Evolutionary conservation across 2,888 invertebrate species (phyloP).

Genomic region (Hirtodrosophila trivittata): DNA sequence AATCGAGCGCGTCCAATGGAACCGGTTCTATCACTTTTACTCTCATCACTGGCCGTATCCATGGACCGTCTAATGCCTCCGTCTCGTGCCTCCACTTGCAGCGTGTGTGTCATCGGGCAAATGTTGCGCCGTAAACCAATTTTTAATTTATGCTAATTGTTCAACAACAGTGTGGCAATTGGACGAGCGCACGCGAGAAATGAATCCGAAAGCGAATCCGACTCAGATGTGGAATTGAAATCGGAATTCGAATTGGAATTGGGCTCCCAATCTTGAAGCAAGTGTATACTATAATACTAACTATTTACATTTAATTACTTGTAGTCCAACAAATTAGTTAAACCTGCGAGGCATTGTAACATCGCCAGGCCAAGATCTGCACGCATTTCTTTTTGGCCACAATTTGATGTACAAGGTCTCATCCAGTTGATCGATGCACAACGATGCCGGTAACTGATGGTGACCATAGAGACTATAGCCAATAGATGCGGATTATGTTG

Average conservation of each 20-base stretch:
- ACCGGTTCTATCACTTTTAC: slow-evolving; percentile 77
- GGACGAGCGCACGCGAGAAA: slow-evolving; percentile 55
- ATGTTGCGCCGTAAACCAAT: slow-evolving; percentile 73
- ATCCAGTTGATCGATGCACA: slow-evolving; percentile 77
- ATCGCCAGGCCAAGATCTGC: slow-evolving; percentile 34
- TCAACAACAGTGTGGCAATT: slow-evolving; percentile 61
- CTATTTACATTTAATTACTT: slow-evolving; percentile 37
- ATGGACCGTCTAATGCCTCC: slow-evolving; percentile 9
- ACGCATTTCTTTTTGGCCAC: slow-evolving; percentile 69
- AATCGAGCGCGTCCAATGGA: slow-evolving; percentile 50
- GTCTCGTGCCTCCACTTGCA: slow-evolving; percentile 29
- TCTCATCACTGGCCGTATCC: slow-evolving; percentile 64
- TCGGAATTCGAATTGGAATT: background rate
- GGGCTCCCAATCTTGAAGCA: background rate
- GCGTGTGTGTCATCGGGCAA: slow-evolving; percentile 62
- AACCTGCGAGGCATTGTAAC: slow-evolving; percentile 38
- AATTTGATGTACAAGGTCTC: slow-evolving; percentile 55
- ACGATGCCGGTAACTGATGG: slow-evolving; percentile 75
- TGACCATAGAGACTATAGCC: slow-evolving; percentile 36
- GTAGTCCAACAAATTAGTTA: slow-evolving; percentile 37
- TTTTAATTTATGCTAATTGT: slow-evolving; percentile 78
- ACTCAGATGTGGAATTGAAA: slow-evolving; percentile 6
- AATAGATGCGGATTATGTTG: slow-evolving; percentile 55
- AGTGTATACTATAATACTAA: background rate
- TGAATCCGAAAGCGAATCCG: slow-evolving; percentile 26